Conservation (phyloP, 2,888 invertebrate genomes). For the Ochropacha duplaris region DNA sequence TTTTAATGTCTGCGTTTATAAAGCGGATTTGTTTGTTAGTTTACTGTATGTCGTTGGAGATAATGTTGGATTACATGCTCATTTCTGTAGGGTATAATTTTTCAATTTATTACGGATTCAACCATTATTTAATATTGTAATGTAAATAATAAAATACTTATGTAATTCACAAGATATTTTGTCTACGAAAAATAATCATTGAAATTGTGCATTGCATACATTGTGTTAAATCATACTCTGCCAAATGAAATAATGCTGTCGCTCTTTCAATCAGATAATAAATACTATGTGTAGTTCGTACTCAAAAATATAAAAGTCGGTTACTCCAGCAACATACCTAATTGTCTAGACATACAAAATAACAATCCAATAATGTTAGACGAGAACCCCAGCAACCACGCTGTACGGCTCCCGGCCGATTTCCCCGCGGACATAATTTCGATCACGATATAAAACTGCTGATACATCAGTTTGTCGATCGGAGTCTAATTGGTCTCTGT, state of each 20-base stretch:
- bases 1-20: slow-evolving; percentile 6
- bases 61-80: too few relatives aligned
- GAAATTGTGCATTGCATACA: too few relatives aligned
- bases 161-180: too few relatives aligned
- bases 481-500: slow-evolving; percentile 43
- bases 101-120: too few relatives aligned
- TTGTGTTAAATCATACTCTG: too few relatives aligned
- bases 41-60: not conserved
- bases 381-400: slow-evolving; percentile 10
- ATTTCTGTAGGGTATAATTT: too few relatives aligned
- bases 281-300: too few relatives aligned
- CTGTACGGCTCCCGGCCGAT: slow-evolving; percentile 38
- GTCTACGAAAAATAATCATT: too few relatives aligned
- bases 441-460: slow-evolving; percentile 54
- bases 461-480: slow-evolving; percentile 39
- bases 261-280: too few relatives aligned
- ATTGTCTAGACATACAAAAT: slow-evolving; percentile 28
- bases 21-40: not conserved
- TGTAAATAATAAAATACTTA: too few relatives aligned
- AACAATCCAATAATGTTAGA: slow-evolving; percentile 32
- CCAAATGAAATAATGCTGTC: too few relatives aligned
- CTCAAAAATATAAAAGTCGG: not conserved
- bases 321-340: not conserved
- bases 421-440: slow-evolving; percentile 53
- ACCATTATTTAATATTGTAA: too few relatives aligned